phyloP scores from a whole-genome alignment of 2,888 invertebrate species.

The Ophion obscuratus region DNA sequence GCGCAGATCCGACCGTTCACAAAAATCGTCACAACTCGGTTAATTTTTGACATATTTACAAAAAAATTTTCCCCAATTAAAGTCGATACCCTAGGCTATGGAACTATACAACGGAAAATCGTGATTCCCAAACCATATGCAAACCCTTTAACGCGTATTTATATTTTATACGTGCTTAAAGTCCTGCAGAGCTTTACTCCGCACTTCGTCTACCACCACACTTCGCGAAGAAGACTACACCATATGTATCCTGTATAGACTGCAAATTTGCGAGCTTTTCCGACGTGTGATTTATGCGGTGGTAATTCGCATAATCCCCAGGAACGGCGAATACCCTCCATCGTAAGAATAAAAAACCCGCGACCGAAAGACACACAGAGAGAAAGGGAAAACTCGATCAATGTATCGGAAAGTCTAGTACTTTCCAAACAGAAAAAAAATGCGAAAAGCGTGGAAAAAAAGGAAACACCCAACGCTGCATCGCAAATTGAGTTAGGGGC shows the following conservation, averaged over 20 bases:
- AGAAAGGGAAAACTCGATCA: background rate
- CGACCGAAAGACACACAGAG: background rate
- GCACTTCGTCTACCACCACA: background rate
- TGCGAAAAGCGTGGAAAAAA: background rate
- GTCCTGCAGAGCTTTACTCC: background rate
- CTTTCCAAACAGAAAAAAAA: background rate
- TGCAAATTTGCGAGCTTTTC: constrained; percentile 24
- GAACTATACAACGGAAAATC: background rate
- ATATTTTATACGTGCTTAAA: background rate
- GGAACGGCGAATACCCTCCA: background rate
- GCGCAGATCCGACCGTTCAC: too few relatives aligned
- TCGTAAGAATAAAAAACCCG: constrained; percentile 18
- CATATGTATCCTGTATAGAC: background rate
- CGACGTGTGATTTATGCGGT: constrained; percentile 19
- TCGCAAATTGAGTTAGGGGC: constrained; percentile 55
- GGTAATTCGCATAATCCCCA: constrained; percentile 41
- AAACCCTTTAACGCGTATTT: background rate
- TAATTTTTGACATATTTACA: too few relatives aligned
- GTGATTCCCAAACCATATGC: background rate
- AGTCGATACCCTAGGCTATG: too few relatives aligned
- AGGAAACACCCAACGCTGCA: constrained; percentile 10
- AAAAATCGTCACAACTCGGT: too few relatives aligned
- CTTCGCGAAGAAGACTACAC: background rate
- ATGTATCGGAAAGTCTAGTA: background rate
- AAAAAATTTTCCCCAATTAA: too few relatives aligned